Conservation (phyloP, 2,113 vertebrate species). For the Dromas ardeola region DNA sequence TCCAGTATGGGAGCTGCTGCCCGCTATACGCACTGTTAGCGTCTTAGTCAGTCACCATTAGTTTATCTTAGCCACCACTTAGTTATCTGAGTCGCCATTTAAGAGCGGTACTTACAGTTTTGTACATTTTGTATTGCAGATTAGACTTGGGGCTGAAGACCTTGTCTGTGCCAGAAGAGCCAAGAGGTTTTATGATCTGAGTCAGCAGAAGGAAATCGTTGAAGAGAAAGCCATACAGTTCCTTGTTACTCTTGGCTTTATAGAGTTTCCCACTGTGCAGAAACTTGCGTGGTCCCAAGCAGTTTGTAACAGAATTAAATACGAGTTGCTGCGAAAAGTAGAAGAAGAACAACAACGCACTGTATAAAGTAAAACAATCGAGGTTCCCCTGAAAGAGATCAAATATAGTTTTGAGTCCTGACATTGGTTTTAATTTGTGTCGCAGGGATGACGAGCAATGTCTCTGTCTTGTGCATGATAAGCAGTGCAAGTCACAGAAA, state of each 20-base stretch:
- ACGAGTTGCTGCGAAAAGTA: conserved; percentile 91
- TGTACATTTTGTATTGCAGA: conserved; percentile 99
- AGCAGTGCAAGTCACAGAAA: background rate
- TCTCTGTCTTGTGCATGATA: background rate
- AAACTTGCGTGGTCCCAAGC: conserved; percentile 97
- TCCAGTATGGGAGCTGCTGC: background rate
- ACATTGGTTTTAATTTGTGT: background rate
- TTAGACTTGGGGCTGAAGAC: conserved; percentile 98
- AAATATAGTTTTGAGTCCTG: conserved; percentile 52
- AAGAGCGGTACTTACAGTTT: conserved; percentile 83
- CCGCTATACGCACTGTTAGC: background rate
- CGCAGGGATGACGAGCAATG: background rate
- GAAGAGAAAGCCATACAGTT: conserved; percentile 97
- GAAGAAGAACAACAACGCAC: conserved; percentile 69
- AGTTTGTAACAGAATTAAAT: conserved; percentile 99
- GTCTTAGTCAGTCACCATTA: background rate
- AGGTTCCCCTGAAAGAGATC: conserved; percentile 63
- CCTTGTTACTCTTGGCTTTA: conserved; percentile 99
- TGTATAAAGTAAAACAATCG: conserved; percentile 68
- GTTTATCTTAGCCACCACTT: background rate
- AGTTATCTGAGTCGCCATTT: background rate
- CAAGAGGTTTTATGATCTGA: conserved; percentile 93
- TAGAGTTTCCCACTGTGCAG: conserved; percentile 98
- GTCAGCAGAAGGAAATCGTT: conserved; percentile 99
- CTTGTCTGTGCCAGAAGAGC: conserved; percentile 90